phyloP scores from a whole-genome alignment of 2,113 vertebrate genomes.

The Thunnus thynnus region DNA sequence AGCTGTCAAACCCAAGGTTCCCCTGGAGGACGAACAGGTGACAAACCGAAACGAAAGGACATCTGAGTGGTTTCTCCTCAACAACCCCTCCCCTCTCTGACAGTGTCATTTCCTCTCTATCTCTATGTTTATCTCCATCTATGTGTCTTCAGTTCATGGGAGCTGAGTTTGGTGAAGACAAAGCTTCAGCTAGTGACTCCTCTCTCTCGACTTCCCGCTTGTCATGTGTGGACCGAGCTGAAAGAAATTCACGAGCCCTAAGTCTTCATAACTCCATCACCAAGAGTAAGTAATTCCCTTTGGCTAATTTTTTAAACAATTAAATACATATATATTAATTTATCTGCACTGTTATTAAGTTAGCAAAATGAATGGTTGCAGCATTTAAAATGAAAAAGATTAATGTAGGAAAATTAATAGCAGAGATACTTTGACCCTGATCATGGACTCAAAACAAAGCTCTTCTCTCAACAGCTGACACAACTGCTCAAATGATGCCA shows the following conservation, averaged over 20 bases:
- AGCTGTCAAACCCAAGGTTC: constrained; percentile 85
- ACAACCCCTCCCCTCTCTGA: constrained; percentile 18
- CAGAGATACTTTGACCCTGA: constrained; percentile 32
- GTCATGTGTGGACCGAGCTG: constrained; percentile 81
- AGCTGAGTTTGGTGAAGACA: constrained; percentile 74
- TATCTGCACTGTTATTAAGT: background rate
- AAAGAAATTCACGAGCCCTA: constrained; percentile 88
- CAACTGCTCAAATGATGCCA: constrained; percentile 44
- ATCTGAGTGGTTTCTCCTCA: constrained; percentile 3
- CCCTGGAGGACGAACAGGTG: constrained; percentile 77
- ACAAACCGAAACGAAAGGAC: constrained; percentile 21
- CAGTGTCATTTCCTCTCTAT: constrained; percentile 33
- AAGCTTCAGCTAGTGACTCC: constrained; percentile 79
- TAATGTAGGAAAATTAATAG: background rate
- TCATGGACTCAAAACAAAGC: constrained; percentile 35
- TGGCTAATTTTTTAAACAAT: background rate
- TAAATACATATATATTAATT: background rate
- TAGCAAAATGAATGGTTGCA: background rate
- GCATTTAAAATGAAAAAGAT: background rate
- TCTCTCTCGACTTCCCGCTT: constrained; percentile 56
- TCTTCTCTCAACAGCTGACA: constrained; percentile 43
- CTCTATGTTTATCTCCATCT: constrained; percentile 23
- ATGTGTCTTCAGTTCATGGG: constrained; percentile 67
- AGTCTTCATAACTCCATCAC: constrained; percentile 91
- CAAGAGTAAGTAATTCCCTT: constrained; percentile 85